Evolutionary conservation across 2,113 vertebrate species (phyloP), one percentile per base, ranked within the genome.

Genomic region (Baryphthengus martii): DNA sequence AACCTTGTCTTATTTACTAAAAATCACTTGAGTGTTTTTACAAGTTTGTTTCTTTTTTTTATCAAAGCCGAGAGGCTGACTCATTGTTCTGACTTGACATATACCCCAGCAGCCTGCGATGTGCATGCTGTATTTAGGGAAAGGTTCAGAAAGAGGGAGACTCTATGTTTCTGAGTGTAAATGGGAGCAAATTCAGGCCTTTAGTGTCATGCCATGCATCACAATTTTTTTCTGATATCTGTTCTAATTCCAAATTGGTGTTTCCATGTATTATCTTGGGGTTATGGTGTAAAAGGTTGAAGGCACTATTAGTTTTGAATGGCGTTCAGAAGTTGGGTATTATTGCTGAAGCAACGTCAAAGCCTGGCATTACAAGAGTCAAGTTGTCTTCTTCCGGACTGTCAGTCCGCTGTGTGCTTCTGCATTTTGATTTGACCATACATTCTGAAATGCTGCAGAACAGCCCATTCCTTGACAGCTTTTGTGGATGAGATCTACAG

Each of bases 1-100:
- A 96, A 95, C 93, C 84, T 93, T 96, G 94, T 72, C 90, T 80
- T 86, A 92, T 79, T 91, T 86, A 85, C 65, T 95, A 94, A 97
- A 96, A 95, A 93, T 75, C 93, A 52, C 68, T 45, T 37, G 15
- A 53, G 39, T 71, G 23, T 44, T 94, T 97, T 97, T 95, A 95
- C 83, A 94, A 94, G 95, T 89, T 85, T 83, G 33, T 89, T 94
- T 85, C 71, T 91, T 92, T 87, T 74, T 93, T 80, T 89, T 88
- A 61, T 78, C 95, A 76, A 93, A 87, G 53, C 79, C 66, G 74
- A 75, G 68, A 88, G 37, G 63, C 73, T 95, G 88, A 93, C 59
- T 96, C 89, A 68, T 56, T 67, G 29, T 80, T 77, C 66, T 68
- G 81, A 82, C 85, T 84, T 39, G 29, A 7, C 44, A 39, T 76